These are phyloP conservation scores for Stegana nigrithorax DNA, from an alignment of 2,888 invertebrate genomes.

Conservation along the genomic window DNA sequence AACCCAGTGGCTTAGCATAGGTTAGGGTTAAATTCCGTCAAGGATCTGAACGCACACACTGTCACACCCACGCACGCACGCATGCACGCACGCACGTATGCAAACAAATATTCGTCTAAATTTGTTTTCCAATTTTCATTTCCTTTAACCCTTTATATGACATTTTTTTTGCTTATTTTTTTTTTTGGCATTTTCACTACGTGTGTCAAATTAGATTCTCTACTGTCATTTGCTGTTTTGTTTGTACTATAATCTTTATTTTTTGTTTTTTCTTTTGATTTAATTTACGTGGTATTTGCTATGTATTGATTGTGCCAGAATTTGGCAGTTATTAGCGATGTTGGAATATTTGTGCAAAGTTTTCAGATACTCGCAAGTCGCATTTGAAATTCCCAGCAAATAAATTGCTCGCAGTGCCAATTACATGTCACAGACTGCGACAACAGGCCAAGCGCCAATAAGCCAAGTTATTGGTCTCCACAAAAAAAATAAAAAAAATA, in stretches of 20 bases:
- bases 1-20: background rate
- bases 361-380: too few relatives aligned
- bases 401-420: too few relatives aligned
- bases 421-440: too few relatives aligned
- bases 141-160: background rate
- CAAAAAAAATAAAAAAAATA: too few relatives aligned
- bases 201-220: constrained; percentile 15
- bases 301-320: background rate
- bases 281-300: background rate
- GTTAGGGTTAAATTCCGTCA: constrained; percentile 15
- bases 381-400: too few relatives aligned
- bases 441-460: too few relatives aligned
- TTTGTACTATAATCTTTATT: background rate
- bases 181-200: too few relatives aligned
- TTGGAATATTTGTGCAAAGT: background rate
- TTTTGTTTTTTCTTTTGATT: background rate
- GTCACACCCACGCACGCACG: background rate
- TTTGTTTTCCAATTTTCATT: constrained; percentile 5
- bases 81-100: constrained; percentile 4
- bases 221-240: constrained; percentile 2
- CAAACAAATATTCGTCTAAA: background rate
- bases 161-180: constrained; percentile 1
- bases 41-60: background rate
- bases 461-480: too few relatives aligned
- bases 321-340: background rate